Base-by-base conservation (phyloP, 2,888 invertebrate species). In the Chymomyza fuscimana region DNA sequence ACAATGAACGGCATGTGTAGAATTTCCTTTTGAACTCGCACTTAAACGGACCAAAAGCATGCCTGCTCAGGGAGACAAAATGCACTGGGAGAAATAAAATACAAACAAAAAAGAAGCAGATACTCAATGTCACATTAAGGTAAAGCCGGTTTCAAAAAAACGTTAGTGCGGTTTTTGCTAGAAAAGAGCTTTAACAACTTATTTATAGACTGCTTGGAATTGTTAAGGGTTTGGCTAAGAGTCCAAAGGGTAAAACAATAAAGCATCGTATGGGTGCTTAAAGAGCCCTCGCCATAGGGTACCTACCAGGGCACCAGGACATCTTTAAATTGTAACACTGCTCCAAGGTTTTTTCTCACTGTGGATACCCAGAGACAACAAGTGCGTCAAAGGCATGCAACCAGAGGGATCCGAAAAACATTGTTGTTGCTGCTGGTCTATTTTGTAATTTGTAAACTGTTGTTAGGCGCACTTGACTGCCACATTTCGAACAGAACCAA, bases 1-100 rank as follows among this genome's bases (percentile, higher is more conserved):
- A 85, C 81, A 86, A 86, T 86, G 83, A 80, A 73, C 79, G 86
- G 85, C 80, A 86, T 85, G 86, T 85, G 83, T 78, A 80, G 85
- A 83, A 83, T 82, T 84, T 78, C 63, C 73, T 76, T 78, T 77
- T 71, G 69, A 69, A 72, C 73, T 71, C 78, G 73, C 74, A 73
- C 77, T 74, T 64, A 58, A 60, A 69, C 52, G 64, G 32, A 69
- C 66, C 63, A 62, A 69, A 69, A 19, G 29, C 25, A 58, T 58
- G 58, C 10, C 19, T 25, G 58, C 9, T 10, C 9, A 25, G 58
- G 58, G 25, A 46, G 12, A 46, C 40, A 2, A 12, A 46, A 12
- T 46, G 40, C 40, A 46, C 40, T 46, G 40, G 40, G 40, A 46
- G 40, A 46, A 46, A 46, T 46, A 46, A 32, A 32, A 32, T 32